Evolutionary conservation across 2,888 invertebrate species (phyloP).

Genomic region (Andrena minutula): DNA sequence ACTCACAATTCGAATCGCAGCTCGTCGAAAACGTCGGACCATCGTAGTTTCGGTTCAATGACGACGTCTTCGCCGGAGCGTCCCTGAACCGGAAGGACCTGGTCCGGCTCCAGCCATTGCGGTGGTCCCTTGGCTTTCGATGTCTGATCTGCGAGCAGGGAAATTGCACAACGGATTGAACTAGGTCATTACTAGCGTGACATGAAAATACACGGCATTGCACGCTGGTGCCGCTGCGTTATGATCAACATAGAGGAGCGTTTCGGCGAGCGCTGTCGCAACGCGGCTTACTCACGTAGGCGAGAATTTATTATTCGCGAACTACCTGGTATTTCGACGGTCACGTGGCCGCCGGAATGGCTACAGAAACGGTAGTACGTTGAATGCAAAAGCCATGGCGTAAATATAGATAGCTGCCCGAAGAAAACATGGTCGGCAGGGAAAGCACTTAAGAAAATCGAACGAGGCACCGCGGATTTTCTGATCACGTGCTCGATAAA

Average conservation of each 20-base stretch:
- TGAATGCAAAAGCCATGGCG: slow-evolving; percentile 55
- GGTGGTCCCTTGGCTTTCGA: slow-evolving; percentile 74
- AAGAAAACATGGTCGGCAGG: slow-evolving; percentile 47
- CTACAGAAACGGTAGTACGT: slow-evolving; percentile 32
- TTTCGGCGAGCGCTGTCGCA: slow-evolving; percentile 3
- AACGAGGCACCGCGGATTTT: slow-evolving; percentile 30
- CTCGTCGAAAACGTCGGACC: slow-evolving; percentile 73
- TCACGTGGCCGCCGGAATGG: slow-evolving; percentile 61
- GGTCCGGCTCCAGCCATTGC: slow-evolving; percentile 78
- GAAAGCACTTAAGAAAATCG: slow-evolving; percentile 58
- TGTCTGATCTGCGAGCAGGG: slow-evolving; percentile 67
- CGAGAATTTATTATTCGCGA: slow-evolving; percentile 53
- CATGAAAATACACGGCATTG: background rate
- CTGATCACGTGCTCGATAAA: slow-evolving; percentile 3
- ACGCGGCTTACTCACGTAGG: slow-evolving; percentile 16
- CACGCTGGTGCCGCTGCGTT: background rate
- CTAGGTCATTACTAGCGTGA: slow-evolving; percentile 9
- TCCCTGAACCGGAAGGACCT: slow-evolving; percentile 73
- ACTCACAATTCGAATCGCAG: slow-evolving; percentile 81
- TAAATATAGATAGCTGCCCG: slow-evolving; percentile 66
- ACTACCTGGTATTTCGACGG: slow-evolving; percentile 59
- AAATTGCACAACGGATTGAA: slow-evolving; percentile 32
- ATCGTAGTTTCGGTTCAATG: slow-evolving; percentile 76
- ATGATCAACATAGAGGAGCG: background rate
- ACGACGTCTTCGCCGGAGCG: slow-evolving; percentile 77